phyloP scores from a whole-genome alignment of 2,113 vertebrate genomes.

The Anser cygnoides region DNA sequence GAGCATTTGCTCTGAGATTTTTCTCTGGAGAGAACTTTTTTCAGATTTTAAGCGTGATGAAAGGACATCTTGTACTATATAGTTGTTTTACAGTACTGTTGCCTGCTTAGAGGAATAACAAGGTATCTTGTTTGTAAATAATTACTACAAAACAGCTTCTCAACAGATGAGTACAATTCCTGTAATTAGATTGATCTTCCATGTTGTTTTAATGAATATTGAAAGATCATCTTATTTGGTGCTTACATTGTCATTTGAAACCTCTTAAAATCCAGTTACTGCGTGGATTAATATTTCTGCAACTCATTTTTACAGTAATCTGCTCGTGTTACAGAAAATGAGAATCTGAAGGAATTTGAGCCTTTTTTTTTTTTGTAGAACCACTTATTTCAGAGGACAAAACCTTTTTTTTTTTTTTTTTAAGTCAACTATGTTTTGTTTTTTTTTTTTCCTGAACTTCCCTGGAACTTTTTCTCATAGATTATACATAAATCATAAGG shows the following conservation, averaged over 20 bases:
- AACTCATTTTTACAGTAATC: not conserved
- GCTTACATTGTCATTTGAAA: constrained; percentile 8
- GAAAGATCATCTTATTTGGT: not conserved
- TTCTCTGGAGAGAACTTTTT: constrained; percentile 42
- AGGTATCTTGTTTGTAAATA: constrained; percentile 44
- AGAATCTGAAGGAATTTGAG: not conserved
- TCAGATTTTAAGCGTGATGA: constrained; percentile 39
- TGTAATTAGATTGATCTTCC: not conserved
- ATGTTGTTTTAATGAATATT: not conserved
- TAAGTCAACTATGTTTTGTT: not conserved
- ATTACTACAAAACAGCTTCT: constrained; percentile 24
- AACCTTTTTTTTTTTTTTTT: not conserved
- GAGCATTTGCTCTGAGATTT: constrained; percentile 47
- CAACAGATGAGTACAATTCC: not conserved
- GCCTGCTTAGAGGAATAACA: constrained; percentile 24
- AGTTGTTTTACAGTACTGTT: constrained; percentile 38
- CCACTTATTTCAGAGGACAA: not conserved
- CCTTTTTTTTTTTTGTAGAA: not conserved
- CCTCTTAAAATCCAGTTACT: not conserved
- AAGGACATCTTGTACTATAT: not conserved
- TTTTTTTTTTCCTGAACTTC: not conserved
- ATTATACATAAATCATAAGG: not conserved
- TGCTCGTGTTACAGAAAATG: not conserved
- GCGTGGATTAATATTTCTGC: not conserved
- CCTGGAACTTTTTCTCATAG: not conserved